A percentile compares a stretch with the other conserved stretches of the same genome.
phyloP scores from a whole-genome alignment of 2,113 vertebrate species.

The Scomber japonicus region DNA sequence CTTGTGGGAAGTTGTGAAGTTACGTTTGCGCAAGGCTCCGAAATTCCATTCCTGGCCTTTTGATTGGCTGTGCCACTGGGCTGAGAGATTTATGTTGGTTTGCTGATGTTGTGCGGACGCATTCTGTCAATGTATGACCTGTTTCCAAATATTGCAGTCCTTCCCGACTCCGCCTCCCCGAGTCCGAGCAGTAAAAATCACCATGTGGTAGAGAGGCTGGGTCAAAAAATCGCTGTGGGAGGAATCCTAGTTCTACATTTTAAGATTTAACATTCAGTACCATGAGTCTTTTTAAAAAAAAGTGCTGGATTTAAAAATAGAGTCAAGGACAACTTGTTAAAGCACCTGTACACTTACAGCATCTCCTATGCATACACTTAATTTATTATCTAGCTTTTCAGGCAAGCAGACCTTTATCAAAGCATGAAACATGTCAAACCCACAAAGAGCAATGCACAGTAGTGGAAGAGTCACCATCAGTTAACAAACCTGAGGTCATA shows the following conservation, averaged over 20 bases:
- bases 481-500: neutral
- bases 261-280: neutral
- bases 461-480: neutral
- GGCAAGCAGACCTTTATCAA: neutral
- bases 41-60: constrained; percentile 43
- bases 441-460: neutral
- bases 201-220: neutral
- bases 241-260: neutral
- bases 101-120: constrained; percentile 28
- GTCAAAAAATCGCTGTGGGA: constrained; percentile 9
- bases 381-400: neutral
- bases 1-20: constrained; percentile 47
- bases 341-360: neutral
- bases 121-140: constrained; percentile 28
- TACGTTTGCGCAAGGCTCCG: constrained; percentile 29
- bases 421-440: neutral
- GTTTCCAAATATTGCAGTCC: constrained; percentile 8
- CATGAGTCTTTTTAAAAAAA: neutral
- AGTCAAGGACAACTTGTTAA: neutral
- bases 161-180: neutral
- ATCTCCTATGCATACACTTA: neutral
- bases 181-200: constrained; percentile 24
- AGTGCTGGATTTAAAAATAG: neutral
- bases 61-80: constrained; percentile 8
- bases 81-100: constrained; percentile 38